phyloP scores from a whole-genome alignment of 2,797 vertebrate genomes.

The Diplodus sargus region DNA sequence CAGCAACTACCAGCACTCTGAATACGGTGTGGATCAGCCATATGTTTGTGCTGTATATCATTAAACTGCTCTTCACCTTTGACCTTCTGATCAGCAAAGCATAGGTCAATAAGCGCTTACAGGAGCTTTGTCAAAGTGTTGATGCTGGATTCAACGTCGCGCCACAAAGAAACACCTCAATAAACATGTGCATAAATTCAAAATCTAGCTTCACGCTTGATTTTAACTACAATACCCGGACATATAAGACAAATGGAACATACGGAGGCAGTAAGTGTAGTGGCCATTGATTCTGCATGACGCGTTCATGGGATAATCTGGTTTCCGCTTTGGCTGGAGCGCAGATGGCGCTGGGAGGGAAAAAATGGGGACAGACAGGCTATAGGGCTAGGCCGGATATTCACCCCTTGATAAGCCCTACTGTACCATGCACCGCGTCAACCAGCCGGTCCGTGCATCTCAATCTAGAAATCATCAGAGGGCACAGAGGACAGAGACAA shows the following conservation, averaged over 20 bases:
- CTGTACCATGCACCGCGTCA: slow-evolving; percentile 59
- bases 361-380: slow-evolving; percentile 73
- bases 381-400: slow-evolving; percentile 66
- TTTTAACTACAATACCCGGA: slow-evolving; percentile 13
- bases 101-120: slow-evolving; percentile 2
- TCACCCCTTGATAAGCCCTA: slow-evolving; percentile 77
- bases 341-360: slow-evolving; percentile 79
- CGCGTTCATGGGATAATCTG: slow-evolving; percentile 80
- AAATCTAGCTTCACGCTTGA: background rate
- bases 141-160: background rate
- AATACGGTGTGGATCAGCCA: slow-evolving; percentile 13
- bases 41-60: slow-evolving; percentile 42
- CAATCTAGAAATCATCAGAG: slow-evolving; percentile 18
- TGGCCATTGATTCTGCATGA: slow-evolving; percentile 70
- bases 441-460: slow-evolving; percentile 44
- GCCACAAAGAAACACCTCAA: background rate
- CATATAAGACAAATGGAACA: slow-evolving; percentile 40
- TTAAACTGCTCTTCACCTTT: slow-evolving; percentile 41
- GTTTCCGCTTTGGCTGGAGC: slow-evolving; percentile 75
- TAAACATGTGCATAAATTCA: no score
- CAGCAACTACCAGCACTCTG: background rate
- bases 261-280: slow-evolving; percentile 48
- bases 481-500: background rate
- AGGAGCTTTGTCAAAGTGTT: slow-evolving; percentile 9
- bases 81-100: slow-evolving; percentile 40